phyloP scores from a whole-genome alignment of 35 echinoderm and acorn worm species.

The Heliocidaris tuberculata region DNA sequence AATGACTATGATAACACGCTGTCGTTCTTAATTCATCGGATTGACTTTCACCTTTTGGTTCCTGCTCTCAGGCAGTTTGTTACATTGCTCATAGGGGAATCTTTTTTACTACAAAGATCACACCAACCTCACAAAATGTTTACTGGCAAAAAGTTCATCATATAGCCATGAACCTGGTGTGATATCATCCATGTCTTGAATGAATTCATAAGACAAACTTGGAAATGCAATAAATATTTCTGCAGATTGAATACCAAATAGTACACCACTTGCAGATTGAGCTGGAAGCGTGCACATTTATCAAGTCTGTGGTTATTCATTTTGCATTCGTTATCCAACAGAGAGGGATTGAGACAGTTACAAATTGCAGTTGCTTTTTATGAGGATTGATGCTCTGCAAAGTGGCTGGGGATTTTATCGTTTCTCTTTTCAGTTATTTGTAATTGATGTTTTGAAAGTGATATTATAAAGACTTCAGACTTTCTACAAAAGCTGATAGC shows the following conservation, averaged over 20 bases:
- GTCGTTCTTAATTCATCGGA: neutral
- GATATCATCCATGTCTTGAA: neutral
- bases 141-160: neutral
- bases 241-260: neutral
- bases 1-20: conserved; percentile 7
- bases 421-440: neutral
- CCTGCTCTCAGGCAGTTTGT: neutral
- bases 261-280: neutral
- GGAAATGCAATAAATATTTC: neutral
- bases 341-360: neutral
- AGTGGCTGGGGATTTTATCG: neutral
- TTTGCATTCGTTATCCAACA: neutral
- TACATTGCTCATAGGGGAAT: neutral
- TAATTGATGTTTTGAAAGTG: neutral
- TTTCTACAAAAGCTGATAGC: neutral
- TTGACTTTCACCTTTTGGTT: neutral
- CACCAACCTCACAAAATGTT: neutral
- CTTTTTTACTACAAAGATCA: neutral
- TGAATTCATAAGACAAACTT: neutral
- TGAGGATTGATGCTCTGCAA: neutral
- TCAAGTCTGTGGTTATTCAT: neutral
- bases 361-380: neutral
- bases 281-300: neutral
- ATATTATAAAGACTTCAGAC: neutral
- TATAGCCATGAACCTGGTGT: neutral